Evolutionary conservation across 2,797 vertebrate genomes (phyloP).

Genomic region (Enteromius mattozi): DNA sequence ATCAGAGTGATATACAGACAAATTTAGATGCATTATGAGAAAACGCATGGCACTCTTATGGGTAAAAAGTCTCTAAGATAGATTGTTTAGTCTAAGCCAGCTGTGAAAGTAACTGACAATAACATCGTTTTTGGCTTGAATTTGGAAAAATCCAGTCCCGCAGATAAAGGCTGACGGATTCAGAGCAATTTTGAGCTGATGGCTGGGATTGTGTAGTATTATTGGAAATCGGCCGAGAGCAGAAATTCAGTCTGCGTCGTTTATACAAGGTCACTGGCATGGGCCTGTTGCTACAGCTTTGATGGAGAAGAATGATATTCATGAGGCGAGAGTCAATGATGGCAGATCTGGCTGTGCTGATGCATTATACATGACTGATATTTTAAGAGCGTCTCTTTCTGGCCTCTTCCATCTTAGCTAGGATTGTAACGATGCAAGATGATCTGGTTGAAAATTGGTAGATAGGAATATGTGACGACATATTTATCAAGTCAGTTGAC

Average conservation of each 20-base stretch:
- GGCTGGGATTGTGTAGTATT: neutral
- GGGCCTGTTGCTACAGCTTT: slow-evolving; percentile 26
- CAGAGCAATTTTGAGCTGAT: neutral
- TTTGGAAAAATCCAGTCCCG: neutral
- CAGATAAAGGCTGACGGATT: neutral
- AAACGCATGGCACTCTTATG: slow-evolving; percentile 12
- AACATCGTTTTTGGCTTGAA: slow-evolving; percentile 4
- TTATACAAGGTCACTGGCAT: slow-evolving; percentile 37
- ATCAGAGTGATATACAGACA: slow-evolving; percentile 37
- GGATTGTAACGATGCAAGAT: neutral
- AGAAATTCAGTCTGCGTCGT: neutral
- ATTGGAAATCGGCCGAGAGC: neutral
- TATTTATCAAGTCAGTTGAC: too few relatives aligned
- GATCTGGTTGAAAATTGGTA: neutral
- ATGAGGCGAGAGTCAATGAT: slow-evolving; percentile 16
- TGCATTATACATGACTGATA: slow-evolving; percentile 44
- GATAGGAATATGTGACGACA: neutral
- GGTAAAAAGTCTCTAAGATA: slow-evolving; percentile 2
- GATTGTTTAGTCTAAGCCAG: slow-evolving; percentile 19
- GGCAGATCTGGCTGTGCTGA: slow-evolving; percentile 2
- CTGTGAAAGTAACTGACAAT: slow-evolving; percentile 20
- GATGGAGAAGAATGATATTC: slow-evolving; percentile 21
- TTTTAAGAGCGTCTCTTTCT: slow-evolving; percentile 2
- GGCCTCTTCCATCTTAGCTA: neutral
- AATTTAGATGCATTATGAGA: slow-evolving; percentile 41